Base-by-base conservation (phyloP, 2,113 vertebrate species). In the Neotoma lepida region DNA sequence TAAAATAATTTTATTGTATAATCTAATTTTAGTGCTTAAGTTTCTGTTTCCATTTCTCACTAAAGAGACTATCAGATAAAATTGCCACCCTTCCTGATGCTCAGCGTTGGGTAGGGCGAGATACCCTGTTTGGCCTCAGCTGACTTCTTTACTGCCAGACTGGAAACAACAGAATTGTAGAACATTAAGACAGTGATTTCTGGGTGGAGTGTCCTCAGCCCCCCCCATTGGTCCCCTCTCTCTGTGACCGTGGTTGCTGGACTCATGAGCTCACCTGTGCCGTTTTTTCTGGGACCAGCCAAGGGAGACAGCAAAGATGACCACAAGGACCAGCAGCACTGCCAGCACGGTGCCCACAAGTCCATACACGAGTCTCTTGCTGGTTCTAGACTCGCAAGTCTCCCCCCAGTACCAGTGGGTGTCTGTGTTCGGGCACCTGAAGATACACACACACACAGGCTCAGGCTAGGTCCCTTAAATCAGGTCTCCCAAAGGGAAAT, bases 11-110 rank as follows among this genome's bases (percentile, higher is more conserved):
- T 88, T 10, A 26, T 64, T 64, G 24, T 20, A 56, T 8, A 33
- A 61, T 41, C 17, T 54, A 44, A 39, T 13, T 82, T 70, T 28
- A 18, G 35, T 9, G 54, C 54, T 0, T 78, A 44, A 18, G 76
- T 77, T 63, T 94, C 44, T 71, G 71, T 73, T 96, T 92, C 89
- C 51, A 86, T 70, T 96, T 95, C 95, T 58, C 66, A n/a, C 64
- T 46, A 51, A n/a, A 70, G 1, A 1, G 89, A 66, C 6, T 5
- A 63, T 54, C 33, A 14, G 39, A 49, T 49, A 15, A 9, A 33
- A 61, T 76, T 35, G 30, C 44, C 49, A 3, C 41, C 39, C 26
- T 80, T 61, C 86, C 66, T 41, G 33, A 7, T 41, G 14, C 49
- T 44, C 39, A n/a, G 49, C 64, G 14, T 30, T 17, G 66, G 86